Percentiles rank a stretch among this genome's conserved stretches.
Evolutionary conservation across 2,888 invertebrate species (phyloP).

Genomic region (Gisinianus flammeolus): DNA sequence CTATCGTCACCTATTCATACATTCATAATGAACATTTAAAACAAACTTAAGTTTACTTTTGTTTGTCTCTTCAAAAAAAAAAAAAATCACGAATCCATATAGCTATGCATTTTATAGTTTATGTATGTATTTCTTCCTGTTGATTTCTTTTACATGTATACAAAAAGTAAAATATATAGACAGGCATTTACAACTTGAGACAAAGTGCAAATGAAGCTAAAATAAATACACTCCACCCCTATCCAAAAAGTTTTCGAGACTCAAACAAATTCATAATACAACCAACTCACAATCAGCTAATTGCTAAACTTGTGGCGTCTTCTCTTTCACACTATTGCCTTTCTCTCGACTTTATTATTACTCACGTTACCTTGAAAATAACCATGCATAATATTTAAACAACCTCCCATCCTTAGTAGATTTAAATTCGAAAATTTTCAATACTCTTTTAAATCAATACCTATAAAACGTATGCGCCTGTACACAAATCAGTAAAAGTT

Average conservation of each 20-base stretch:
- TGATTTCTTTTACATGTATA: too few relatives aligned
- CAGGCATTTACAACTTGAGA: not conserved
- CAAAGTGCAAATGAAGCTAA: conserved; percentile 8
- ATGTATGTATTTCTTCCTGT: too few relatives aligned
- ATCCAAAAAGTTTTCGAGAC: not conserved
- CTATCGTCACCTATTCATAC: conserved; percentile 1
- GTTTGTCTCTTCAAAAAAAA: too few relatives aligned
- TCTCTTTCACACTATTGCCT: conserved; percentile 1
- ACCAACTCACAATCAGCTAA: not conserved
- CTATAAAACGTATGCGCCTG: too few relatives aligned
- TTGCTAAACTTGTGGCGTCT: conserved; percentile 7
- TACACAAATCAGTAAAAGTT: too few relatives aligned
- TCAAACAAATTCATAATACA: not conserved
- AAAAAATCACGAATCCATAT: too few relatives aligned
- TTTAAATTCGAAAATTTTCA: too few relatives aligned
- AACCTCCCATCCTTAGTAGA: conserved; percentile 11
- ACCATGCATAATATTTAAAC: not conserved
- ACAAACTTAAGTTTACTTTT: too few relatives aligned
- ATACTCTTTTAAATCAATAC: too few relatives aligned
- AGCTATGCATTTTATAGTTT: too few relatives aligned
- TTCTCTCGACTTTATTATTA: not conserved
- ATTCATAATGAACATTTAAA: too few relatives aligned
- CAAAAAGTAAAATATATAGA: too few relatives aligned
- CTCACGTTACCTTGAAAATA: not conserved
- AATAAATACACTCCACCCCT: conserved; percentile 3